Percentiles rank a stretch among this genome's conserved stretches.
Evolutionary conservation across 2,888 invertebrate species (phyloP).

Genomic region (Aricia artaxerxes): DNA sequence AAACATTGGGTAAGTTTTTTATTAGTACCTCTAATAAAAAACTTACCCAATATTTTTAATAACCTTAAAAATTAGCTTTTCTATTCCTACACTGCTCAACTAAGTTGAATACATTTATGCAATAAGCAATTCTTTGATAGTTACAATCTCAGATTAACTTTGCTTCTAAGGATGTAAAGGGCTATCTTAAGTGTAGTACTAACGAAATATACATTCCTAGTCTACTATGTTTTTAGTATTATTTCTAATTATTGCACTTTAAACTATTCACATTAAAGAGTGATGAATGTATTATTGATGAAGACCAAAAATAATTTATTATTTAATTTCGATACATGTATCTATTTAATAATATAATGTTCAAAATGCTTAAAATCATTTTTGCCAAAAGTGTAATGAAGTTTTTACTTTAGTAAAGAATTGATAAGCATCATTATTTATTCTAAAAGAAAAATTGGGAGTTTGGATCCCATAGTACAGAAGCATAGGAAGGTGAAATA

Average conservation of each 20-base stretch:
- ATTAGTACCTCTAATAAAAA: too few relatives aligned
- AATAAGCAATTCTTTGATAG: background rate
- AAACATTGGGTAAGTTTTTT: too few relatives aligned
- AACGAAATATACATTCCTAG: constrained; percentile 7
- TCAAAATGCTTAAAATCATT: background rate
- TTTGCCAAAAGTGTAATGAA: background rate
- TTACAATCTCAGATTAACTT: background rate
- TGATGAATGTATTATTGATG: background rate
- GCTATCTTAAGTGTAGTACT: background rate
- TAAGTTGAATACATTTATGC: background rate
- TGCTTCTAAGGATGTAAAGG: background rate
- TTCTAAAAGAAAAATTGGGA: background rate
- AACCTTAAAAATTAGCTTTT: background rate
- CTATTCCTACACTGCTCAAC: background rate
- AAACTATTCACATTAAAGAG: background rate
- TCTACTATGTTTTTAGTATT: background rate
- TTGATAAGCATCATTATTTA: background rate
- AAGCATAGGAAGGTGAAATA: background rate
- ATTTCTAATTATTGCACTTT: too few relatives aligned
- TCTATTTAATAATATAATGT: background rate
- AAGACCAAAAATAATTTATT: background rate
- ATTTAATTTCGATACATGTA: background rate
- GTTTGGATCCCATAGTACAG: background rate
- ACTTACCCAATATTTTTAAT: too few relatives aligned
- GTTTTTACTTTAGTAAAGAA: background rate